Evolutionary conservation across 1,140 invertebrate species (phyloP), one percentile per base, ranked within the genome.

Genomic region (Heliconius nattereri): DNA sequence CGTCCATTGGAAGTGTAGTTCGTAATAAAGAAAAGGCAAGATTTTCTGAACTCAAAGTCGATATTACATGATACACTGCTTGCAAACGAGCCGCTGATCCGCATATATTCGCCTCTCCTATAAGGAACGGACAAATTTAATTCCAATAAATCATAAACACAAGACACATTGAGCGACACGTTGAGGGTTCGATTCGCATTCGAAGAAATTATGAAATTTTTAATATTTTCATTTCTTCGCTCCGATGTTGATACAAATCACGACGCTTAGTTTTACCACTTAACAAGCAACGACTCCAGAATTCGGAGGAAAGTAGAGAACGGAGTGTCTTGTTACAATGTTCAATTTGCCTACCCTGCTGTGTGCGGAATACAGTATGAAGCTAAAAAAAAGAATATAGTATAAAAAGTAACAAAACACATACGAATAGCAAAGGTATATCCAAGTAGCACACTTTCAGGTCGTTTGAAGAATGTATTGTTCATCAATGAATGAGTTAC

Each of bases 61-160:
- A 13, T 0, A 79, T 37, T 35, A 92, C 83, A 16, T 86, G 70
- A 19, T 66, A 82, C 3, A 90, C 89, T 2, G 89, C 83, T 75
- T 86, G 84, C 6, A 91, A 74, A 5, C 91, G 85, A 9, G 90
- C 86, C 7, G 85, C 73, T 1, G 91, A 92, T 0, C 91, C 91
- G 71, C 87, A 90, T 8, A 90, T 74, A 29, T 87, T 90, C 19
- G 81, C 81, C 74, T 91, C 89, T 16, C 79, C 89, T 92, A 76
- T 13, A 85, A 74, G 32, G 11, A 71, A 73, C 49, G 71, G 13
- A 70, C 35, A 49, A 70, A 57, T 19, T 52, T 20, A 78, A 60
- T 5, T 57, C 6, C 20, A 66, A 66, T 5, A 66, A 66, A 60
- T n/a, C 2, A 60, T 60, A 3, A n/a, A 60, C 3, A n/a, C 1